Evolutionary conservation across 1,140 invertebrate species (phyloP), one percentile per base, ranked within the genome.

Genomic region (Drosophila busckii): DNA sequence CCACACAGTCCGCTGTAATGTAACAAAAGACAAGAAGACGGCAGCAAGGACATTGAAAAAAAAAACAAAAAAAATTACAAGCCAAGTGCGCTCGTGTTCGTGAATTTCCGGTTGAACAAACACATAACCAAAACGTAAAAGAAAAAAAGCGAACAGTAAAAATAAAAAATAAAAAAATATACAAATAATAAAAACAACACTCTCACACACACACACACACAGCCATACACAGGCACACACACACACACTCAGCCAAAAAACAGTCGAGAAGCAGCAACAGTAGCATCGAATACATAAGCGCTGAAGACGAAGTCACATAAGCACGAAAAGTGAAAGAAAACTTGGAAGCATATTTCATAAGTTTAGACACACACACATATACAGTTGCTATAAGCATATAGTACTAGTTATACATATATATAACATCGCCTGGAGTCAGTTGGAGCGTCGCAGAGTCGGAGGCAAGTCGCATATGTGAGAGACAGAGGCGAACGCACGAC

Each of bases 81-180:
- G 59, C 52, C 71, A 71, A 83, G 78, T 76, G 78, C 66, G 71
- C 70, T 84, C 75, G 70, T 71, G 71, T 84, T 84, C 78, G 78
- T 84, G 78, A 69, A 84, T 76, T 85, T 85, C 82, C 76, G 82
- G 83, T 85, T 85, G 82, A 85, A 85, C 76, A 78, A 85, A 85
- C 68, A 85, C 69, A 85, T 85, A 85, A 84, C 60, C 75, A 63
- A 80, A 82, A 80, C 59, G 80, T 61, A 82, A 82, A 68, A 65
- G 73, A 80, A 73, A n/a, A n/a, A n/a, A 73, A 70, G 69, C 75
- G 50, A 68, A 37, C 52, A 60, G 48, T n/a, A 53, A 40, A 35
- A 37, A 42, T 12, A 52, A 49, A 42, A 32, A 9, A 52, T 44
- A 38, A 26, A 52, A 52, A 73, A 73, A 63, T 49, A 63, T 56